Conservation (phyloP, 2,797 vertebrate genomes). For the Natrix natrix region DNA sequence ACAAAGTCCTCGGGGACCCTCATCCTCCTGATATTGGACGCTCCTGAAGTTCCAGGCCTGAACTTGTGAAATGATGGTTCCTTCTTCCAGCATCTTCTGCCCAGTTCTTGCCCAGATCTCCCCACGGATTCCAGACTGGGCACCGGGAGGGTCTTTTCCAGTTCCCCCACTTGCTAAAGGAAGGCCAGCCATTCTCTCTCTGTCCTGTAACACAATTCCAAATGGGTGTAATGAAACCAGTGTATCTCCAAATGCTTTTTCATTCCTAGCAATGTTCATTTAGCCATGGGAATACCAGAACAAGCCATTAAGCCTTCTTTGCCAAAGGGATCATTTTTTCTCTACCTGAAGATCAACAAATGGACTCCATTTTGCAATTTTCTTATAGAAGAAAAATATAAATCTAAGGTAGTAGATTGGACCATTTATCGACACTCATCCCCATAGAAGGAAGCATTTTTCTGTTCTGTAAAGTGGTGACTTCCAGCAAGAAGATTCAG, state of each 20-base stretch:
- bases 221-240: neutral
- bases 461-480: no score
- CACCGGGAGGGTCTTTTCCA: neutral
- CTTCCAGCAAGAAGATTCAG: no score
- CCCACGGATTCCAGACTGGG: neutral
- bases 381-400: neutral
- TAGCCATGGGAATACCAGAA: neutral
- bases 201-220: neutral
- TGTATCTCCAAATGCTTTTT: neutral
- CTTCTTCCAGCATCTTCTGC: neutral
- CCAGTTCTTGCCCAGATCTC: neutral
- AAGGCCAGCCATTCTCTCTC: neutral
- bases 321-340: neutral
- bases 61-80: neutral
- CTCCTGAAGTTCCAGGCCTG: neutral
- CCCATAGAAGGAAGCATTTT: no score
- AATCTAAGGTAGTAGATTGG: neutral
- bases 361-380: neutral
- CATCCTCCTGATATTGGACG: no score
- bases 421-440: no score
- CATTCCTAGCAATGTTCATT: neutral
- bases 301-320: neutral
- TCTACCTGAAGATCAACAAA: neutral
- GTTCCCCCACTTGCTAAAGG: neutral
- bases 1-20: no score